Conservation (phyloP, 2,797 vertebrate species). For the Aeoliscus strigatus region DNA sequence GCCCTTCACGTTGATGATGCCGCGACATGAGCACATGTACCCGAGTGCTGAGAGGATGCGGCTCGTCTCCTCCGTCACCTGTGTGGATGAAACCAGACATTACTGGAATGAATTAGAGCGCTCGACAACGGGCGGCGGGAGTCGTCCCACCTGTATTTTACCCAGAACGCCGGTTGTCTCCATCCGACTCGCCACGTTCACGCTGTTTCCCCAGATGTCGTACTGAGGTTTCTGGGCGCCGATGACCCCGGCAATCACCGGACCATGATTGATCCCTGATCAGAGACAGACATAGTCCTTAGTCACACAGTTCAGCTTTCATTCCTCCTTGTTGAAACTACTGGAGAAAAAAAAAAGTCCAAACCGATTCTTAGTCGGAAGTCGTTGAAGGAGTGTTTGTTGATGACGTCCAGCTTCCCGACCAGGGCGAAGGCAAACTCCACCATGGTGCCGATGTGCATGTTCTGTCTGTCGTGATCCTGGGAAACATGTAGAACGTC, state of each 20-base stretch:
- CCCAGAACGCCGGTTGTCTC: conserved; percentile 95
- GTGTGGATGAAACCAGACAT: conserved; percentile 11
- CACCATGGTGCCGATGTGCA: conserved; percentile 97
- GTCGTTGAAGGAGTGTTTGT: conserved; percentile 98
- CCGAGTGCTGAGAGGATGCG: conserved; percentile 82
- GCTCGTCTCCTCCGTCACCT: conserved; percentile 95
- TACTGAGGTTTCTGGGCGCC: conserved; percentile 98
- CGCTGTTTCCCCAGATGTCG: conserved; percentile 98
- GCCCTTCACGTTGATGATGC: conserved; percentile 97
- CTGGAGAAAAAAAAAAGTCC: conserved; percentile 20
- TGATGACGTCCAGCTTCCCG: conserved; percentile 93
- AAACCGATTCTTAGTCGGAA: conserved; percentile 92
- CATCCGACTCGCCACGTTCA: conserved; percentile 97
- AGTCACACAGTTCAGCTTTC: background rate
- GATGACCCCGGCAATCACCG: conserved; percentile 95
- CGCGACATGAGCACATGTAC: conserved; percentile 92
- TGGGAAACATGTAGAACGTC: conserved; percentile 48
- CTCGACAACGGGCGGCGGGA: background rate
- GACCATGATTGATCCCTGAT: conserved; percentile 93
- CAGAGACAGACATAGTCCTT: conserved; percentile 17
- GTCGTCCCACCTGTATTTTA: conserved; percentile 85
- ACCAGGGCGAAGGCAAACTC: conserved; percentile 96
- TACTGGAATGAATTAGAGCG: background rate
- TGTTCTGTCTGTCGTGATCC: conserved; percentile 94
- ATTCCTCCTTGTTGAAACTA: too few relatives aligned